Evolutionary conservation across 2,888 invertebrate species (phyloP).

Genomic region (Parochlus steinenii): DNA sequence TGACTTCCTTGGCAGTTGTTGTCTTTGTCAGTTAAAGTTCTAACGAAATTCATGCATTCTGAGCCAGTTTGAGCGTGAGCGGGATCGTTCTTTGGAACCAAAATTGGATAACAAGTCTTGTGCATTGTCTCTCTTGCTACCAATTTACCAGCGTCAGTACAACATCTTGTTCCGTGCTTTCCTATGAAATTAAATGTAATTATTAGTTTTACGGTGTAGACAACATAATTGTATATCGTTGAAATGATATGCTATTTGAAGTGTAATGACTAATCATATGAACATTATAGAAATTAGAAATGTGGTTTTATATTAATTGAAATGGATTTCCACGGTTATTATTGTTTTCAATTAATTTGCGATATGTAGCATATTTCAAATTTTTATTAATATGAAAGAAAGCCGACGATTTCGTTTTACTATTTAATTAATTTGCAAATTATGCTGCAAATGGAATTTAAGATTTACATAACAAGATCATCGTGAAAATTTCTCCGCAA

Average conservation of each 20-base stretch:
- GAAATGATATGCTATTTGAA: no score
- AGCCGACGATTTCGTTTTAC: no score
- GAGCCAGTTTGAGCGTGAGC: conserved; percentile 32
- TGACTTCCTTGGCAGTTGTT: conserved; percentile 36
- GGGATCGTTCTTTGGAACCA: conserved; percentile 34
- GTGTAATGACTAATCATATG: no score
- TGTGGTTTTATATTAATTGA: no score
- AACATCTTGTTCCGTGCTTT: conserved; percentile 42
- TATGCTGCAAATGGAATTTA: not conserved
- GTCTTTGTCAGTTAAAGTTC: conserved; percentile 45
- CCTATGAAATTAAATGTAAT: conserved; percentile 25
- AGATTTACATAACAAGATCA: not conserved
- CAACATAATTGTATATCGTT: no score
- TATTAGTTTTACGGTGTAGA: no score
- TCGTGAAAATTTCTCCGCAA: not conserved
- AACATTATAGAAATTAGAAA: no score
- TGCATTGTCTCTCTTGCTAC: conserved; percentile 29
- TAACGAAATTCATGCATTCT: conserved; percentile 45
- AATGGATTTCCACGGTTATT: no score
- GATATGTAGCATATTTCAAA: no score
- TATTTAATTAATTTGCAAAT: not conserved
- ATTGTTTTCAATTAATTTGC: no score
- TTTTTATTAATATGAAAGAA: no score
- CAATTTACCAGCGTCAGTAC: conserved; percentile 39
- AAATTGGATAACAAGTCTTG: conserved; percentile 34